Evolutionary conservation across 92 coral and sea anemone species (phyloP).

Genomic region (Porites cylindrica): DNA sequence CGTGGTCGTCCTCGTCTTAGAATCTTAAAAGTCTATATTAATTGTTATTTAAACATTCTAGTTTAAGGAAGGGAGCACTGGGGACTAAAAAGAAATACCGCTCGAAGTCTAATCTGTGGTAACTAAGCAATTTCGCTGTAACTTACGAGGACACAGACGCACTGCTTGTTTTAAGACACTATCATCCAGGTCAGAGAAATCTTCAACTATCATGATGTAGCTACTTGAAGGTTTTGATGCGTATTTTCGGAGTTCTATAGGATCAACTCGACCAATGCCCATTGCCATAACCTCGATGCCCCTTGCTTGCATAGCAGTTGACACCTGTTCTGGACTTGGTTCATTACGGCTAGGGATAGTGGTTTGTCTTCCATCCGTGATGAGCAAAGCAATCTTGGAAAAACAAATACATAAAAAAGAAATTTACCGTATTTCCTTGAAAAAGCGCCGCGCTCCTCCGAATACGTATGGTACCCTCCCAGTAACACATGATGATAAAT

Average conservation of each 20-base stretch:
- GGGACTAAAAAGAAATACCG: no score
- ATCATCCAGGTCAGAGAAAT: not conserved
- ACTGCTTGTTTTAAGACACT: not conserved
- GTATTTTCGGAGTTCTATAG: not conserved
- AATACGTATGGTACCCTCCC: no score
- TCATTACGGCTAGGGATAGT: not conserved
- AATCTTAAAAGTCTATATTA: no score
- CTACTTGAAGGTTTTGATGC: not conserved
- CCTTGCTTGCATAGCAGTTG: not conserved
- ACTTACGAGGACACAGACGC: slow-evolving; percentile 39
- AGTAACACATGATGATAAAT: no score
- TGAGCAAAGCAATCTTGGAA: slow-evolving; percentile 6
- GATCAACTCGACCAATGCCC: slow-evolving; percentile 5
- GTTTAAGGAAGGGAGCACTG: no score
- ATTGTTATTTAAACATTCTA: no score
- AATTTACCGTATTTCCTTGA: not conserved
- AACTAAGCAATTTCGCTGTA: not conserved
- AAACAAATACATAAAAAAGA: not conserved
- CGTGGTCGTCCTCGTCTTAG: no score
- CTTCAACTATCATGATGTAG: not conserved
- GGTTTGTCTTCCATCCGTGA: slow-evolving; percentile 42
- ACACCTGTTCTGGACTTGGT: not conserved
- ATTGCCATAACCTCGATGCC: not conserved
- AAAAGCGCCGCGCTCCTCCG: no score
- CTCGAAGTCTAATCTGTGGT: not conserved